Evolutionary conservation across 1,140 invertebrate species (phyloP).

Genomic region (Wasmannia auropunctata): DNA sequence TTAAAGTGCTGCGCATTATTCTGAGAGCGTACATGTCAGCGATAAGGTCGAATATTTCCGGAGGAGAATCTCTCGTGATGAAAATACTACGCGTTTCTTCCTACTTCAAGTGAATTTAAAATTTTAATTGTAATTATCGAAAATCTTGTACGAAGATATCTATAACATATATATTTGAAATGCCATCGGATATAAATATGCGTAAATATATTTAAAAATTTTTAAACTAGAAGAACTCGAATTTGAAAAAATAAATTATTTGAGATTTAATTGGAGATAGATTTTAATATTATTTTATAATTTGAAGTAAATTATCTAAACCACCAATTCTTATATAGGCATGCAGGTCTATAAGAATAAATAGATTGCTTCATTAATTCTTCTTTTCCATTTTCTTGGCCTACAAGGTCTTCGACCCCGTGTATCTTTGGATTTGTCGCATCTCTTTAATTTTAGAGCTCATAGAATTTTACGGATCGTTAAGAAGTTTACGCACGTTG

Average conservation of each 20-base stretch:
- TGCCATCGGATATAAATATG: not conserved
- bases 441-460: not conserved
- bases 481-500: not conserved
- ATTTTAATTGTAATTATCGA: not conserved
- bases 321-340: not conserved
- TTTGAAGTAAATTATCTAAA: not conserved
- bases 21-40: not conserved
- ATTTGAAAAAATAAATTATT: not conserved
- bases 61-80: not conserved
- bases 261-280: not conserved
- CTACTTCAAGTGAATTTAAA: not conserved
- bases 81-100: not conserved
- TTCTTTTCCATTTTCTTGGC: not conserved
- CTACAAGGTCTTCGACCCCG: not conserved
- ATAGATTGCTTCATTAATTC: not conserved
- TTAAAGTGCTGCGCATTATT: conserved; percentile 13
- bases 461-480: not conserved
- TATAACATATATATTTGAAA: conserved; percentile 8
- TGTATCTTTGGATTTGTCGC: not conserved
- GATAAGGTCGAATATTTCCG: not conserved
- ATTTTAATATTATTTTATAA: not conserved
- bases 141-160: not conserved
- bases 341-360: not conserved
- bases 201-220: not conserved
- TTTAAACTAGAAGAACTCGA: not conserved